Conservation (phyloP, 2,888 invertebrate genomes). For the Cataglyphis albicans region DNA sequence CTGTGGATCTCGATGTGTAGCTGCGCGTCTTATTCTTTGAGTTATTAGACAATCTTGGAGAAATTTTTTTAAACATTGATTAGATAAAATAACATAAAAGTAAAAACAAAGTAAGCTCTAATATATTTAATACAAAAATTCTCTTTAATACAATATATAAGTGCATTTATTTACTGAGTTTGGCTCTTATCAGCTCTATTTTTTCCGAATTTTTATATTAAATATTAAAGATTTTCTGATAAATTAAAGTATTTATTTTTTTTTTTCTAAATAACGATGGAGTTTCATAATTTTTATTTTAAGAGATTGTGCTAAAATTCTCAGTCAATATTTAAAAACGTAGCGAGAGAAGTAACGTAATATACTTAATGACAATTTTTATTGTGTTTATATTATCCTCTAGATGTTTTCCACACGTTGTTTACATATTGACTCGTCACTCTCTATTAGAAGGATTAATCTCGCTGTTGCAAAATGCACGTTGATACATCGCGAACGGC, state of each 20-base stretch:
- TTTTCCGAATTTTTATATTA: too few relatives aligned
- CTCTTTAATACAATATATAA: too few relatives aligned
- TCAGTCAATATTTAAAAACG: background rate
- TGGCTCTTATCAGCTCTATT: too few relatives aligned
- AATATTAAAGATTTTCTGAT: background rate
- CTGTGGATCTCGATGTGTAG: background rate
- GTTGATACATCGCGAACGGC: slow-evolving; percentile 23
- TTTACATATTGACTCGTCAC: slow-evolving; percentile 7
- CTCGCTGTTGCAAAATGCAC: background rate
- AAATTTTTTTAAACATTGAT: background rate
- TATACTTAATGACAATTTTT: background rate
- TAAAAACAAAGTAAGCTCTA: too few relatives aligned
- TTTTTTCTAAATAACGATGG: background rate
- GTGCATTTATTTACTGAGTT: too few relatives aligned
- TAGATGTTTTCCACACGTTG: slow-evolving; percentile 4
- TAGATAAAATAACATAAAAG: background rate
- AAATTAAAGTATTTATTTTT: background rate
- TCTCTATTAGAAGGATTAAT: background rate
- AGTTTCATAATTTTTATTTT: background rate
- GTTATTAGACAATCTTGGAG: background rate
- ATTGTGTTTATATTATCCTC: too few relatives aligned
- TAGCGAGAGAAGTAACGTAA: background rate
- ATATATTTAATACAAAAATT: too few relatives aligned
- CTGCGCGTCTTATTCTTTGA: background rate
- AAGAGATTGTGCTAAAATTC: background rate